Percentiles rank a stretch among this genome's conserved stretches.
phyloP scores from a whole-genome alignment of 2,888 invertebrate species.

The Watsonalla binaria region DNA sequence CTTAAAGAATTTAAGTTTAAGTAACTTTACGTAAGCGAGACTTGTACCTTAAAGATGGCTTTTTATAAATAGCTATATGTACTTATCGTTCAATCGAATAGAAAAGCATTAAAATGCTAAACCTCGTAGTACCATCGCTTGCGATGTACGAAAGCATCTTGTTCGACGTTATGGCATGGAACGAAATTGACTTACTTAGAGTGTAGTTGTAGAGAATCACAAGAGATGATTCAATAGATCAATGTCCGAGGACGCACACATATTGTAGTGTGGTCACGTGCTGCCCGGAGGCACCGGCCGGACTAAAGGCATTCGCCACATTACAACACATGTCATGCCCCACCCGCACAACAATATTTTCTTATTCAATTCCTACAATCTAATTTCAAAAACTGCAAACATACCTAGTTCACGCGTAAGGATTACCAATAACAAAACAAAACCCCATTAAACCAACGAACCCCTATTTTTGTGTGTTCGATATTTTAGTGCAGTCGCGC shows the following conservation, averaged over 20 bases:
- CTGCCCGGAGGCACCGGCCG: slow-evolving; percentile 19
- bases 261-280: slow-evolving; percentile 43
- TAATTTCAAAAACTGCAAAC: slow-evolving; percentile 1
- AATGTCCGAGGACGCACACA: slow-evolving; percentile 29
- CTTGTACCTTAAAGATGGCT: no score
- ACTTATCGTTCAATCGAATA: no score
- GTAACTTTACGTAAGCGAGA: no score
- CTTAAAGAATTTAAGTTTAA: no score
- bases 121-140: no score
- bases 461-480: background rate
- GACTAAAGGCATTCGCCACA: slow-evolving; percentile 25
- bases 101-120: no score
- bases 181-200: slow-evolving; percentile 1
- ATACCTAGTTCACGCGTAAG: background rate
- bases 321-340: slow-evolving; percentile 32
- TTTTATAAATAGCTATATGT: no score
- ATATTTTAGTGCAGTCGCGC: background rate
- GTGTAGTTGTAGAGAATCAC: slow-evolving; percentile 38
- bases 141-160: no score
- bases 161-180: background rate
- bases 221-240: slow-evolving; percentile 50
- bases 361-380: slow-evolving; percentile 17
- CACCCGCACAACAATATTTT: slow-evolving; percentile 30
- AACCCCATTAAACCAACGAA: background rate
- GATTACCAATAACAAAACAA: background rate